phyloP scores from a whole-genome alignment of 2,113 vertebrate genomes.

The Micromys minutus region DNA sequence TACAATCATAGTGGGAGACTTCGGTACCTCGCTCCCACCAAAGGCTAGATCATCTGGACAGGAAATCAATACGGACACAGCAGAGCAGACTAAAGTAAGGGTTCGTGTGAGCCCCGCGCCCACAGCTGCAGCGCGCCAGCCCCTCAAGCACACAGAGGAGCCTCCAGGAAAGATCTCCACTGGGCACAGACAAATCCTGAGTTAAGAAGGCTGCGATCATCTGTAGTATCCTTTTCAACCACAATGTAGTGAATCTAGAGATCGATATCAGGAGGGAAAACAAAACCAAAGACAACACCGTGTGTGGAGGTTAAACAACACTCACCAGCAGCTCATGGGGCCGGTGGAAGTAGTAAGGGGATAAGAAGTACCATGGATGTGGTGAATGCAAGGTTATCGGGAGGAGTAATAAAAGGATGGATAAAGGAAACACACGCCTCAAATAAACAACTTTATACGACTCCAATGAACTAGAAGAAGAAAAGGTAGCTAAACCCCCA shows the following conservation, averaged over 20 bases:
- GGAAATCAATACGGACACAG: not conserved
- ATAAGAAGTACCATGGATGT: not conserved
- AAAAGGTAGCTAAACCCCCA: not conserved
- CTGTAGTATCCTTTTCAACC: not conserved
- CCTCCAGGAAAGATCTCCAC: not conserved
- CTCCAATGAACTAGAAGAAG: not conserved
- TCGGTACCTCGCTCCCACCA: not conserved
- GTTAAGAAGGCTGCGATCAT: not conserved
- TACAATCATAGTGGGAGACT: not conserved
- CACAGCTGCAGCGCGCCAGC: accelerated
- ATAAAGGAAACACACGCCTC: not conserved
- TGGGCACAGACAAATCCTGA: not conserved
- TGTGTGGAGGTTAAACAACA: not conserved
- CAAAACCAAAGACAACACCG: not conserved
- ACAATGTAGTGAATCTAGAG: not conserved
- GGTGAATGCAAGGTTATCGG: not conserved
- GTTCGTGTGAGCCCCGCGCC: accelerated
- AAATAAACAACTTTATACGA: not conserved
- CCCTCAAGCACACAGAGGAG: not conserved
- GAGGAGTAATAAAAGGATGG: not conserved
- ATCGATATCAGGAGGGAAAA: not conserved
- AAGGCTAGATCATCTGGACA: not conserved
- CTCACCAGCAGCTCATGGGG: not conserved
- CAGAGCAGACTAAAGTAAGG: not conserved
- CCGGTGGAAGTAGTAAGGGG: not conserved